Conservation (phyloP, 1,140 invertebrate genomes). For the Drosophila ohnishii region DNA sequence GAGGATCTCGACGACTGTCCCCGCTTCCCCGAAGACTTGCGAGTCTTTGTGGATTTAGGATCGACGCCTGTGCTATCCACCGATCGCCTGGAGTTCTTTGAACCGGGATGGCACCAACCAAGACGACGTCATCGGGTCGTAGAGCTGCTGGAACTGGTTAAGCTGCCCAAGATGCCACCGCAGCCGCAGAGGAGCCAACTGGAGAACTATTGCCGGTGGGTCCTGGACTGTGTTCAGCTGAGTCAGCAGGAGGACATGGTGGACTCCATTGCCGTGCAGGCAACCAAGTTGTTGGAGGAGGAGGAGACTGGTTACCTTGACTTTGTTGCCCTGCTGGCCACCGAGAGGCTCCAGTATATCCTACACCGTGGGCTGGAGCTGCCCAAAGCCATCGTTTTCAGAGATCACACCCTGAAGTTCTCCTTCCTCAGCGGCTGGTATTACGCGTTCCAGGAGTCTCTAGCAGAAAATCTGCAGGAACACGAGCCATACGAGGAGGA, state of each 20-base stretch:
- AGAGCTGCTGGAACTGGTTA: conserved; percentile 45
- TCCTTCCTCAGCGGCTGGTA: conserved; percentile 46
- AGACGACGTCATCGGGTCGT: conserved; percentile 25
- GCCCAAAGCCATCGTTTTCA: conserved; percentile 36
- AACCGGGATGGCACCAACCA: conserved; percentile 83
- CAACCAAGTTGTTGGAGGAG: conserved; percentile 41
- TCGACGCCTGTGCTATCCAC: conserved; percentile 71
- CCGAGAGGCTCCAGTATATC: conserved; percentile 27
- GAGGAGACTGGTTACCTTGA: not conserved
- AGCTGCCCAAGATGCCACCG: conserved; percentile 45
- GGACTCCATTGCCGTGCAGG: conserved; percentile 41
- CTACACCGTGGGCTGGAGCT: conserved; percentile 8
- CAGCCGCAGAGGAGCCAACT: conserved; percentile 1
- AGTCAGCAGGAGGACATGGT: conserved; percentile 37
- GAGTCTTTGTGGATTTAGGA: conserved; percentile 79
- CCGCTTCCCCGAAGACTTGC: conserved; percentile 85
- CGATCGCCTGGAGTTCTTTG: conserved; percentile 85
- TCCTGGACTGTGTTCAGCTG: conserved; percentile 56
- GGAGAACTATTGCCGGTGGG: conserved; percentile 48
- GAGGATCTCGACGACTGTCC: conserved; percentile 84
- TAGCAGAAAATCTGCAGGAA: not conserved
- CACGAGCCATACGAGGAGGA: not conserved
- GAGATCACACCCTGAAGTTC: conserved; percentile 8
- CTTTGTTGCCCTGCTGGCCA: conserved; percentile 17
- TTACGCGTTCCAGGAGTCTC: conserved; percentile 39